Conservation (phyloP, 2,797 vertebrate species). For the Cephalopachus bancanus region DNA sequence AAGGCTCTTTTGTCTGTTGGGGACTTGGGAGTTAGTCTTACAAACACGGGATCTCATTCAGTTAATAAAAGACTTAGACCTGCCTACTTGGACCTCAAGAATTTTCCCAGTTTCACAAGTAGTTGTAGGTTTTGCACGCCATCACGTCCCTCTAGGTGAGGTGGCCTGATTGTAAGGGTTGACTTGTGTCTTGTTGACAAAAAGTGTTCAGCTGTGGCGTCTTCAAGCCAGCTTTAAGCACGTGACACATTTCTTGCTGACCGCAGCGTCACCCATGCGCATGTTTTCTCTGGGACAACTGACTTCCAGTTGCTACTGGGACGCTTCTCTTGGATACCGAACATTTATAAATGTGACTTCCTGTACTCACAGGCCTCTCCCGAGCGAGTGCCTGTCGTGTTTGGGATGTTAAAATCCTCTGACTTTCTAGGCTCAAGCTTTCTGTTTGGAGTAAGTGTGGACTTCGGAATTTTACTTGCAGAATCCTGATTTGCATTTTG, state of each 20-base stretch:
- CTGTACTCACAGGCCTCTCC: not conserved
- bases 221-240: not conserved
- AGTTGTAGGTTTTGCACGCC: accelerated
- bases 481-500: constrained; percentile 64
- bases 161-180: not conserved
- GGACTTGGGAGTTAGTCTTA: not conserved
- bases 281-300: constrained; percentile 32
- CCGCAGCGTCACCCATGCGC: not conserved
- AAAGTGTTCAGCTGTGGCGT: not conserved
- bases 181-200: not conserved
- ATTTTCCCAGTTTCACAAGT: not conserved
- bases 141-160: not conserved
- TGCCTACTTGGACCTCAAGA: not conserved
- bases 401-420: not conserved
- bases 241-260: not conserved
- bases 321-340: not conserved
- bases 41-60: not conserved
- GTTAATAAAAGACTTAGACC: not conserved
- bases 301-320: not conserved
- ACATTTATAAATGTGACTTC: not conserved
- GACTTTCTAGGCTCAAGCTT: not conserved
- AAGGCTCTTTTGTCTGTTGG: not conserved
- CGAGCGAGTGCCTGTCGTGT: not conserved
- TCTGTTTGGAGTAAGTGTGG: not conserved
- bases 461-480: constrained; percentile 25